Conservation (phyloP, 2,888 invertebrate genomes). For the Chrysina gloriosa region DNA sequence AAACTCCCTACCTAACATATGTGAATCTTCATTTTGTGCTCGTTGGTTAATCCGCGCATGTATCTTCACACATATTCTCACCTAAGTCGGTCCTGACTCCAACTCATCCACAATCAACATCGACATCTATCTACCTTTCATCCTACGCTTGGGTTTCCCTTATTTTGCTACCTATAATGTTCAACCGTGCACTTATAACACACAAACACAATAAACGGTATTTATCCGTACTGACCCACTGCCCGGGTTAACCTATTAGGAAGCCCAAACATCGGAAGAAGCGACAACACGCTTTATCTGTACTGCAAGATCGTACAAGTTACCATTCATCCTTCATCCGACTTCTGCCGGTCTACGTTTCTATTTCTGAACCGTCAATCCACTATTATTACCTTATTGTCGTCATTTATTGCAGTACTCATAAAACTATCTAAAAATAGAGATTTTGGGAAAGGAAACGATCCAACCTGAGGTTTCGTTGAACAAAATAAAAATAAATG, state of each 20-base stretch:
- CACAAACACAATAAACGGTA: conserved; percentile 21
- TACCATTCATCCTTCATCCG: not conserved
- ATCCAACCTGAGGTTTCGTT: conserved; percentile 10
- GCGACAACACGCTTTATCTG: conserved; percentile 17
- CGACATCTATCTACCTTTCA: conserved; percentile 17
- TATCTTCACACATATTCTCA: no score
- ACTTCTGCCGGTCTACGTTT: not conserved
- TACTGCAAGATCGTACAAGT: conserved; percentile 1
- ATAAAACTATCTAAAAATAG: not conserved
- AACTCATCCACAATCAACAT: conserved; percentile 7
- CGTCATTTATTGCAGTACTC: conserved; percentile 6
- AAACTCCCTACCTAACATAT: no score
- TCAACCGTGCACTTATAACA: conserved; percentile 2
- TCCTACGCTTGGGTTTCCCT: conserved; percentile 8
- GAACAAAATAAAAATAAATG: conserved; percentile 24
- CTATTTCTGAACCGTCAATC: not conserved
- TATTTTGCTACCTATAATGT: conserved; percentile 15
- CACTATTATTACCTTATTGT: conserved; percentile 11
- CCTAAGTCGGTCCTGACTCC: not conserved
- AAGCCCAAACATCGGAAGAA: conserved; percentile 11
- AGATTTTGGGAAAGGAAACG: conserved; percentile 9
- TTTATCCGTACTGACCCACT: conserved; percentile 27
- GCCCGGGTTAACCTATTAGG: conserved; percentile 15
- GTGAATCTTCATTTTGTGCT: no score
- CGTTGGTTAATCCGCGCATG: no score